These are phyloP conservation scores for Cepaea nemoralis DNA, from an alignment of 1,140 invertebrate genomes.

Conservation along the genomic window DNA sequence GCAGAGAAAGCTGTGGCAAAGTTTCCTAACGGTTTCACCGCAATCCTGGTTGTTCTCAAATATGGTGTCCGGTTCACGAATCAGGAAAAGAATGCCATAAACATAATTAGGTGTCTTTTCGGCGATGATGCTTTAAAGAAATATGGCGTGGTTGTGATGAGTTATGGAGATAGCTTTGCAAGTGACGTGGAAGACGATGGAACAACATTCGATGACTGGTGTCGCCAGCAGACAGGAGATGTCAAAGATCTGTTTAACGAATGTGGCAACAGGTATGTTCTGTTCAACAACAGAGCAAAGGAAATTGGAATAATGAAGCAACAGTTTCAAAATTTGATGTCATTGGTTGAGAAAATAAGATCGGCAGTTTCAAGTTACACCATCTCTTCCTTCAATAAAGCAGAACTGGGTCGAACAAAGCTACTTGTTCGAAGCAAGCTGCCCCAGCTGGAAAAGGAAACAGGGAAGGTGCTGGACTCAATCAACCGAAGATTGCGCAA, in stretches of 20 bases:
- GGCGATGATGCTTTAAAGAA: background rate
- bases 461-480: background rate
- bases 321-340: constrained; percentile 6
- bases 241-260: background rate
- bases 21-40: constrained; percentile 1
- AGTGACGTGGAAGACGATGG: background rate
- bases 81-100: background rate
- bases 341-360: background rate
- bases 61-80: constrained; percentile 53
- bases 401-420: background rate
- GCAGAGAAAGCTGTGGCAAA: background rate
- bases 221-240: background rate
- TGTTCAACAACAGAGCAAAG: constrained; percentile 2
- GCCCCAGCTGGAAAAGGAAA: background rate
- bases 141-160: background rate
- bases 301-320: background rate
- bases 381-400: background rate
- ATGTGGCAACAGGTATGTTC: background rate
- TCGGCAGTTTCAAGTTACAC: background rate
- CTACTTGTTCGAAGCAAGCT: background rate
- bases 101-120: background rate
- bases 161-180: constrained; percentile 5
- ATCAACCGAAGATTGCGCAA: background rate
- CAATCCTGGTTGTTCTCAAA: constrained; percentile 50
- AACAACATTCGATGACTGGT: constrained; percentile 9